Evolutionary conservation across 2,888 invertebrate genomes (phyloP).

Genomic region (Drosophila picticornis): DNA sequence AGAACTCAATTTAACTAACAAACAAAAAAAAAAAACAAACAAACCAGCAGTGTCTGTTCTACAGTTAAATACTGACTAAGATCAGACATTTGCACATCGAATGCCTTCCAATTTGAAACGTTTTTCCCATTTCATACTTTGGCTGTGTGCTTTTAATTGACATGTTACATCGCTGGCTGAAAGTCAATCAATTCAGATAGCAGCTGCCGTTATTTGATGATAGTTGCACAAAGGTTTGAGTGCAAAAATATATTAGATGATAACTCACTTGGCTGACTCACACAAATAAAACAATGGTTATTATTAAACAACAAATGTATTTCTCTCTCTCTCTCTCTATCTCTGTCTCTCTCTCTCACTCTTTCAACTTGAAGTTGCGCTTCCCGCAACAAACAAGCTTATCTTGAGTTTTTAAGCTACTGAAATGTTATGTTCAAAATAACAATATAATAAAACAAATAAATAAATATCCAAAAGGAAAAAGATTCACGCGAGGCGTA

Average conservation of each 20-base stretch:
- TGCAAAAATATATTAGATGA: constrained; percentile 26
- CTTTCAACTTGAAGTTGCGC: background rate
- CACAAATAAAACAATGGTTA: constrained; percentile 8
- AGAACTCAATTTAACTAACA: background rate
- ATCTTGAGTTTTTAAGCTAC: constrained; percentile 18
- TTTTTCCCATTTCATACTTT: constrained; percentile 7
- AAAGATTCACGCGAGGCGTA: background rate
- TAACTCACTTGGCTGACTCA: constrained; percentile 2
- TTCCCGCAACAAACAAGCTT: constrained; percentile 22
- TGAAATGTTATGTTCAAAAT: constrained; percentile 17
- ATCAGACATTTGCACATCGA: background rate
- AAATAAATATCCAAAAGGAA: background rate
- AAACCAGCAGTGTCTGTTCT: background rate
- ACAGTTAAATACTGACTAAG: background rate
- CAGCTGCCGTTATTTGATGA: constrained; percentile 16
- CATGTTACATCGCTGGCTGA: constrained; percentile 24
- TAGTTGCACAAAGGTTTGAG: constrained; percentile 12
- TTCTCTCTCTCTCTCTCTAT: constrained; percentile 3
- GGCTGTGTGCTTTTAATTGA: constrained; percentile 40
- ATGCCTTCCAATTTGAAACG: constrained; percentile 3
- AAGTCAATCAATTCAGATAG: constrained; percentile 39
- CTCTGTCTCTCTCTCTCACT: background rate
- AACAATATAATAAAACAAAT: constrained; percentile 1
- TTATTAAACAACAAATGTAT: background rate
- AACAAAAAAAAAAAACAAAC: background rate